A percentile compares a stretch with the other conserved stretches of the same genome.
Evolutionary conservation across 2,113 vertebrate species (phyloP).

Genomic region (Dasypus novemcinctus): DNA sequence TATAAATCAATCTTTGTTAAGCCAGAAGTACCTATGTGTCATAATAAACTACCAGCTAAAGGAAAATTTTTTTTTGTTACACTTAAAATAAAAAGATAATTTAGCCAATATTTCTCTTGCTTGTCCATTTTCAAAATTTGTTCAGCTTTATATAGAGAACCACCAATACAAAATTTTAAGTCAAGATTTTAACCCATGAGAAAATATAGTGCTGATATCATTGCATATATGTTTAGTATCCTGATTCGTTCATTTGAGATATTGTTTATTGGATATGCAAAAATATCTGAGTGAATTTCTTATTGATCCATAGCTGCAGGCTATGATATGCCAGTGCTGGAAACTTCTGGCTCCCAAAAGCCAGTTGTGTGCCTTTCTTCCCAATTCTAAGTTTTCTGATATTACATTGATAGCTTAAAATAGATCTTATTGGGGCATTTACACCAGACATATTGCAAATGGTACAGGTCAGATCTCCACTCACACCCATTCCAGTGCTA

Average conservation of each 20-base stretch:
- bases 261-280: not conserved
- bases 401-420: not conserved
- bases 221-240: not conserved
- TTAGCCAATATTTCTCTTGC: not conserved
- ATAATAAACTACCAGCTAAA: not conserved
- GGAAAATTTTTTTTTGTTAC: not conserved
- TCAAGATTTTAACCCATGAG: not conserved
- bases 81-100: not conserved
- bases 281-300: not conserved
- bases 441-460: not conserved
- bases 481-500: not conserved
- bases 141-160: not conserved
- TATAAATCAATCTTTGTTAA: not conserved
- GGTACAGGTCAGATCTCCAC: not conserved
- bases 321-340: not conserved
- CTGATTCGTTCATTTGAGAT: not conserved
- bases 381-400: not conserved
- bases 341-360: not conserved
- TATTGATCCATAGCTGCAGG: not conserved
- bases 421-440: too few relatives aligned
- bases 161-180: not conserved
- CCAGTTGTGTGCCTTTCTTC: not conserved
- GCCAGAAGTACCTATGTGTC: not conserved
- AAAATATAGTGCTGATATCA: not conserved
- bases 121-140: not conserved